Conservation (phyloP, 2,797 vertebrate genomes). For the Delichon dasypus region DNA sequence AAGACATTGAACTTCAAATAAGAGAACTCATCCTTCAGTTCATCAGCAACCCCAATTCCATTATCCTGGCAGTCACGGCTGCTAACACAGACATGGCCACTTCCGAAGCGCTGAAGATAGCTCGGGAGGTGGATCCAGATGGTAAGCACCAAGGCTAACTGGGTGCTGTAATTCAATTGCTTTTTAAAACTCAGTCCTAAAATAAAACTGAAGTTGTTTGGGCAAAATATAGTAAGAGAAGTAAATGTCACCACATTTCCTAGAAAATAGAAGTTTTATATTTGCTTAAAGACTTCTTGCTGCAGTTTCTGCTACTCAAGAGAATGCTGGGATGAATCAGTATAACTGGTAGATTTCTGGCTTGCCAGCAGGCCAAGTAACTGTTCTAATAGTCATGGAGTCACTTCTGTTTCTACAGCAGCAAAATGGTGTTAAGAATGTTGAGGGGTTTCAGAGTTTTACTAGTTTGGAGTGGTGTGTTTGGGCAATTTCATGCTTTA, state of each 20-base stretch:
- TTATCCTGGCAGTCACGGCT: conserved; percentile 96
- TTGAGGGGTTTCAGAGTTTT: not conserved
- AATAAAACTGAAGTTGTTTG: not conserved
- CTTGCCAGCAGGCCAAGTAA: not conserved
- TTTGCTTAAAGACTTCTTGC: not conserved
- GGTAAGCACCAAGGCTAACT: conserved; percentile 74
- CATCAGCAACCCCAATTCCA: conserved; percentile 97
- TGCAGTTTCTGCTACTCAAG: not conserved
- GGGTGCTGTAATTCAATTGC: not conserved
- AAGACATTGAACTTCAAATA: conserved; percentile 97
- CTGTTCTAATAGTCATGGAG: not conserved
- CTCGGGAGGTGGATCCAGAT: conserved; percentile 95
- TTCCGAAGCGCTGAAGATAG: conserved; percentile 96
- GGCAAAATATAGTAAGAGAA: not conserved
- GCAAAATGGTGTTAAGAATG: not conserved
- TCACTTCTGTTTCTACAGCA: not conserved
- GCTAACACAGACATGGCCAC: conserved; percentile 99
- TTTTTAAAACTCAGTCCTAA: not conserved
- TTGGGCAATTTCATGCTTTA: not conserved
- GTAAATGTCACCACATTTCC: not conserved
- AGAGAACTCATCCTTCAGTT: conserved; percentile 94
- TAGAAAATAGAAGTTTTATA: not conserved
- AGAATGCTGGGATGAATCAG: not conserved
- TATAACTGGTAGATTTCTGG: not conserved
- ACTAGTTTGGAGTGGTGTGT: not conserved